Conservation (phyloP, 2,888 invertebrate species). For the Cyaniris semiargus region DNA sequence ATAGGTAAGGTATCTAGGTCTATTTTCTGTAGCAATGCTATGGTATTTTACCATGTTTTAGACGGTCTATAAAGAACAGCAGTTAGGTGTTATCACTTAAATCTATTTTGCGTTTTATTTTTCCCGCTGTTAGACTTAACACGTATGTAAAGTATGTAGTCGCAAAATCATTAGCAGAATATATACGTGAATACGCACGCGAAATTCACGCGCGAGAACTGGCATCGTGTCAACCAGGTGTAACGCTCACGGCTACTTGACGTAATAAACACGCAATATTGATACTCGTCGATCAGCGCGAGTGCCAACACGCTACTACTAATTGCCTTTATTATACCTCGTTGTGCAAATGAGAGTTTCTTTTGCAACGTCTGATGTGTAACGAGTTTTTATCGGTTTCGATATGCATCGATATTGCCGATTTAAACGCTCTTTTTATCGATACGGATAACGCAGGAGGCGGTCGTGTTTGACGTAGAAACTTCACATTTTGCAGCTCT, state of each 20-base stretch:
- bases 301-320: constrained; percentile 17
- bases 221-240: constrained; percentile 6
- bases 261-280: constrained; percentile 52
- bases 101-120: no score
- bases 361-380: constrained; percentile 13
- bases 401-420: constrained; percentile 5
- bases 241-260: constrained; percentile 45
- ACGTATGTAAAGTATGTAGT: no score
- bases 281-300: constrained; percentile 36
- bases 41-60: no score
- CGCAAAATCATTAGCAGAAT: neutral
- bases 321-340: constrained; percentile 17
- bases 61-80: no score
- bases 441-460: neutral
- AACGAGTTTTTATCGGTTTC: constrained; percentile 6
- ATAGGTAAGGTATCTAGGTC: no score
- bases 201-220: constrained; percentile 2
- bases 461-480: neutral
- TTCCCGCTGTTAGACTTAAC: no score
- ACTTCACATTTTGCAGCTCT: neutral
- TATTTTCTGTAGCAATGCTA: no score
- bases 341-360: constrained; percentile 17
- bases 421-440: neutral
- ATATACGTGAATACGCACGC: neutral
- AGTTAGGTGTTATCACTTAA: no score